These are phyloP conservation scores for Manis javanica DNA, from an alignment of 2,797 vertebrate species.

Conservation along the genomic window DNA sequence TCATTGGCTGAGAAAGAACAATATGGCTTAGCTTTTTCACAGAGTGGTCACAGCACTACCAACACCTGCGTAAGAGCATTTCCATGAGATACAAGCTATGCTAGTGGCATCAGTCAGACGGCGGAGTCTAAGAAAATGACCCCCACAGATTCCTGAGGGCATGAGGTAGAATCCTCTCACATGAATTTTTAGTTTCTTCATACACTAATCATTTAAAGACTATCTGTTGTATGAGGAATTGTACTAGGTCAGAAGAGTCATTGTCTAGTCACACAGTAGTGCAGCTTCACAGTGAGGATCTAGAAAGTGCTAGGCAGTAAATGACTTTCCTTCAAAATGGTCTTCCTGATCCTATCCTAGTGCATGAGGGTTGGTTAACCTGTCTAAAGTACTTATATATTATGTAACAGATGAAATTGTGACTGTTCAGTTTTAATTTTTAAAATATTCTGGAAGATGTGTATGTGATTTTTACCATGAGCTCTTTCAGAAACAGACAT, in stretches of 20 bases:
- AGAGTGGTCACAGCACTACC: not conserved
- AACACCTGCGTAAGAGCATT: not conserved
- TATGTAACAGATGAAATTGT: not conserved
- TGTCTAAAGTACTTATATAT: not conserved
- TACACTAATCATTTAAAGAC: not conserved
- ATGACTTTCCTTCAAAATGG: not conserved
- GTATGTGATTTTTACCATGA: not conserved
- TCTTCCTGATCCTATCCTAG: not conserved
- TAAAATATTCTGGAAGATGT: not conserved
- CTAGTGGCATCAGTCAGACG: not conserved
- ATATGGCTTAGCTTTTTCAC: not conserved
- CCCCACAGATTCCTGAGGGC: slow-evolving; percentile 21
- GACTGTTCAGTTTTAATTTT: not conserved
- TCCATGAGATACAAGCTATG: slow-evolving; percentile 21
- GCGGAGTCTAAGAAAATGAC: not conserved
- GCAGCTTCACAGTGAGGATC: not conserved
- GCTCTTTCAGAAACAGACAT: slow-evolving; percentile 15
- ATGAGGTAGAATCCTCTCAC: not conserved
- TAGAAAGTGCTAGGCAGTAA: not conserved
- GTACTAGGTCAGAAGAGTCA: not conserved
- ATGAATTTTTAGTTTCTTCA: slow-evolving; percentile 27
- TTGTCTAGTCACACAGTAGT: not conserved
- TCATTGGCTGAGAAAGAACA: not conserved
- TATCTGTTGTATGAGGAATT: slow-evolving; percentile 21
- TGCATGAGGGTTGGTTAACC: not conserved